Evolutionary conservation across 1,140 invertebrate genomes (phyloP), one percentile per base, ranked within the genome.

Genomic region (Mylabris phalerata): DNA sequence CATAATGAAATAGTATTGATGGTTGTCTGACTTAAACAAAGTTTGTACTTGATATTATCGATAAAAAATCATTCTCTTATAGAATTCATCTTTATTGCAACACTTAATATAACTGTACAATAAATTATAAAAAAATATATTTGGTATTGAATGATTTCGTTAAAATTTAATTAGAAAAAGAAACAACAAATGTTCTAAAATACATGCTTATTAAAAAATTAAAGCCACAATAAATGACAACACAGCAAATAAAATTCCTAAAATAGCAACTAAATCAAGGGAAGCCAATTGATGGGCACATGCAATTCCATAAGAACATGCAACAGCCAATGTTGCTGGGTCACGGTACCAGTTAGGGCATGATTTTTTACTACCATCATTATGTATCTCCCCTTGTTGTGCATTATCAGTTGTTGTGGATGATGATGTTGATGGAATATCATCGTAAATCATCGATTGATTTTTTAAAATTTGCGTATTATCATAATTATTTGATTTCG

Each of bases 161-260:
- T 32, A 32, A 32, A 32, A 32, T 5, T 5, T 32, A 32, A 32
- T 5, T 5, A 32, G 32, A 5, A 32, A 32, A 7, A 7, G 7
- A 32, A 32, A 32, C 32, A 5, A 5, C 4, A 5, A 32, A 32
- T 32, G 7, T 4, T 49, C 7, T 48, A 19, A 11, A 45, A 40
- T 13, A 42, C 19, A 41, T 40, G 26, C 46, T 38, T 55, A 19
- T 19, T 67, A 69, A 42, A 69, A 43, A 61, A 71, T 65, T 44
- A 84, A 73, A 73, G 83, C 82, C 69, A 80, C 80, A 73, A 86
- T 79, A 64, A 87, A 79, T 61, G 83, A 84, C 67, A 85, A 79
- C 66, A 86, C 77, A 70, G 84, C 84, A 72, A 87, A 79, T 63
- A 87, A 71, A 68, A 87, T 78, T 72, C 84, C 80, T 67, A 85